Conservation (phyloP, 2,797 vertebrate species). For the Nothura maculosa region DNA sequence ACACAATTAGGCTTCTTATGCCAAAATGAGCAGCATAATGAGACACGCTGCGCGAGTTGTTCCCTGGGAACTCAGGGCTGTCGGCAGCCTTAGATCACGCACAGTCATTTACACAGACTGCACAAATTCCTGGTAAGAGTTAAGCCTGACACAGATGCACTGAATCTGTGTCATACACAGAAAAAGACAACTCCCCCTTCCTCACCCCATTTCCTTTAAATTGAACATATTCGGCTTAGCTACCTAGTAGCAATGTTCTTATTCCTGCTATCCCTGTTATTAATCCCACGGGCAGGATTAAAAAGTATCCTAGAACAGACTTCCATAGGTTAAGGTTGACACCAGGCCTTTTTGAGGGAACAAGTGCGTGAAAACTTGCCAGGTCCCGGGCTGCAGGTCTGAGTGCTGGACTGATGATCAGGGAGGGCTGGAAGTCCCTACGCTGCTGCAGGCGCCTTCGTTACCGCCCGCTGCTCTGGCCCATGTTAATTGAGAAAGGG, state of each 20-base stretch:
- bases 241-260: not conserved
- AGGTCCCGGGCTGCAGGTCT: constrained; percentile 5
- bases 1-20: constrained; percentile 39
- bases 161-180: not conserved
- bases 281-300: not conserved
- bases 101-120: constrained; percentile 9
- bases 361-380: not conserved
- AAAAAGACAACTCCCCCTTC: not conserved
- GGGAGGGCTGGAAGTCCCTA: not conserved
- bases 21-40: constrained; percentile 55
- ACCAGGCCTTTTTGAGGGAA: not conserved
- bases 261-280: not conserved
- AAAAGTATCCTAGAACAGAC: not conserved
- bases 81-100: not conserved
- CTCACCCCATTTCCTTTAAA: not conserved
- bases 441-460: not conserved
- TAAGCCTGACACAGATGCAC: not conserved
- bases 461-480: not conserved
- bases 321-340: not conserved
- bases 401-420: not conserved
- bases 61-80: constrained; percentile 35
- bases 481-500: not conserved
- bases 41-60: constrained; percentile 57
- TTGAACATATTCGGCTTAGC: not conserved
- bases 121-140: not conserved